Base-by-base conservation (phyloP, 2,888 invertebrate genomes). In the Alentia gelatinosa region DNA sequence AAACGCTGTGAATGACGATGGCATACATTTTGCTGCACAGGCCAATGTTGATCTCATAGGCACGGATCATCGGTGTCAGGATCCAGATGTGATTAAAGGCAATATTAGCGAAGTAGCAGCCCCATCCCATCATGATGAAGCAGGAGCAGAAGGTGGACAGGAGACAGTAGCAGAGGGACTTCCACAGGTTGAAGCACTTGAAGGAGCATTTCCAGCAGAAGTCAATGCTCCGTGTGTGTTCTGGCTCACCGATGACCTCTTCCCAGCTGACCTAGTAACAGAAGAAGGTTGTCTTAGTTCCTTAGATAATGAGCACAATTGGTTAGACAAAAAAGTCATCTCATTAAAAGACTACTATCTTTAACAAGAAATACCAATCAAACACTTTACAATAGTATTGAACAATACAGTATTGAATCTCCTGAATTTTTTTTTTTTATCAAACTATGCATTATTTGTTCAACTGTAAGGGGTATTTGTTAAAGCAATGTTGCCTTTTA, bases 161-260 rank as follows among this genome's bases (percentile, higher is more conserved):
- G 12, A 89, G 56, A 12, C 39, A 47, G 96, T 98, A 98, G 95
- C 97, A 97, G 95, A 97, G 97, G 95, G 97, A 97, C 93, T 97
- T 97, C 23, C 97, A 97, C 93, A 97, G 96, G 75, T 97, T 96
- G 96, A 97, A 98, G 95, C 97, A 97, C 89, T 97, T 96, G 93
- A 97, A 96, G 94, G 97, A 97, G 75, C 97, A 96, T n/a, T 97
- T 96, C 97, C 97, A 98, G 92, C 97, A 97, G 96, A 97, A 97
- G 95, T 97, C 97, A 7, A 97, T 92, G 93, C 26, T 92, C 90
- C 91, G 94, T 3, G 91, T 93, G 75, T 91, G 91, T 47, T 94
- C 94, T 89, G 94, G 94, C 91, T 94, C 94, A 35, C 94, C 95
- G 84, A 93, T 84, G 1, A 94, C 92, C 79, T 95, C 94, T 37